phyloP scores from a whole-genome alignment of 2,797 vertebrate genomes.

The Sorex maritimensis region DNA sequence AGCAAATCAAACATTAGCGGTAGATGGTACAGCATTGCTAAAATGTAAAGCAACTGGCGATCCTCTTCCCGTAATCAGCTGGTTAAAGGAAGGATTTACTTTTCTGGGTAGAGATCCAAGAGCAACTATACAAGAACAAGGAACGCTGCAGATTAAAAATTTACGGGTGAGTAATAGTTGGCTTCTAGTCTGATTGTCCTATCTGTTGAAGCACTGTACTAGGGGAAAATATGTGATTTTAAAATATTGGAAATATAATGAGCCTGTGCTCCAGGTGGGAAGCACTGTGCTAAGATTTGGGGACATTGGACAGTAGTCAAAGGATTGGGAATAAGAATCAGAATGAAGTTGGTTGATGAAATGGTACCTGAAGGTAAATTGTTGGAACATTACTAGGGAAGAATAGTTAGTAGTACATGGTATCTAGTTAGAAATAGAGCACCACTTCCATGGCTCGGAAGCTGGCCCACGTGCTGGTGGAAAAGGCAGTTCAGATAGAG shows the following conservation, averaged over 20 bases:
- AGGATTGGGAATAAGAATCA: neutral
- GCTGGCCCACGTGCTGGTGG: no score
- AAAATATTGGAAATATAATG: neutral
- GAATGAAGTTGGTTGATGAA: neutral
- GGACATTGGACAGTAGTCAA: neutral
- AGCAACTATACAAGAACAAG: conserved; percentile 96
- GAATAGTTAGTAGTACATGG: neutral
- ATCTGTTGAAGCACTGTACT: neutral
- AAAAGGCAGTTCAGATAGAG: no score
- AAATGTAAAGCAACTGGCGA: conserved; percentile 98
- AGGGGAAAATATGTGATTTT: neutral
- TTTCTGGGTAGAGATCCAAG: conserved; percentile 97
- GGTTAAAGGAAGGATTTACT: conserved; percentile 98
- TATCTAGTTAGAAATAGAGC: neutral
- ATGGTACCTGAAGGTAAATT: neutral
- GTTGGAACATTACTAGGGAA: neutral
- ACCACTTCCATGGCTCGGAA: neutral
- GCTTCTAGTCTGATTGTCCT: neutral
- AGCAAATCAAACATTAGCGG: conserved; percentile 96
- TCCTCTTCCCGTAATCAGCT: conserved; percentile 98
- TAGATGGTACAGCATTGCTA: conserved; percentile 96
- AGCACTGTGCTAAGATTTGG: neutral
- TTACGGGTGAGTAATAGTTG: conserved; percentile 92
- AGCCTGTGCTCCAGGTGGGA: neutral
- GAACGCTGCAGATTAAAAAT: conserved; percentile 97